Conservation (phyloP, 2,797 vertebrate genomes). For the Myiothlypis chrysogaster region DNA sequence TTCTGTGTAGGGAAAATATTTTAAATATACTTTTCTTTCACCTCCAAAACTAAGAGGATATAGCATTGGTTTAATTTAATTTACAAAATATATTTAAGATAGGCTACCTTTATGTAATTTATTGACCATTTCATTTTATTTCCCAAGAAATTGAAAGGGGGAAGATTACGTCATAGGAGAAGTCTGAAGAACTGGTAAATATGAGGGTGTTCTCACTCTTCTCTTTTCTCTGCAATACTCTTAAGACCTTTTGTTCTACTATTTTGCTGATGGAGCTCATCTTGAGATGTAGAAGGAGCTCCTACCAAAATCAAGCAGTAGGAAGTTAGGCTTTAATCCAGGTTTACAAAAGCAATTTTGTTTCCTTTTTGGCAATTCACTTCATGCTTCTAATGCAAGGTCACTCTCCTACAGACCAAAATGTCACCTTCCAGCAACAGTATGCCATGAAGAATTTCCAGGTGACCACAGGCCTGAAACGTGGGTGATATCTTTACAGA, state of each 20-base stretch:
- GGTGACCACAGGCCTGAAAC: background rate
- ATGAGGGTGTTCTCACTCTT: background rate
- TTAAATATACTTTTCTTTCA: background rate
- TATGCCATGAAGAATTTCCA: background rate
- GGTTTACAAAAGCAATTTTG: conserved; percentile 10
- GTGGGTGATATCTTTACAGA: background rate
- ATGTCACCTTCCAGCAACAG: background rate
- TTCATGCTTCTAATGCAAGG: background rate
- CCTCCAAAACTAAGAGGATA: background rate
- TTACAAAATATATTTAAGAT: background rate
- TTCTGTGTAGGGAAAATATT: background rate
- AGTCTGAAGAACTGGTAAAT: background rate
- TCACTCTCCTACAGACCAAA: background rate
- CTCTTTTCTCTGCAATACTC: background rate
- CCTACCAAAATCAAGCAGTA: background rate
- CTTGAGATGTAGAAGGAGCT: background rate
- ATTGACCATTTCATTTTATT: background rate
- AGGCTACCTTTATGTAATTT: background rate
- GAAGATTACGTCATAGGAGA: background rate
- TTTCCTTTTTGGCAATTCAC: background rate
- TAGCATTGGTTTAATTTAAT: background rate
- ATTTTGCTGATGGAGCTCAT: background rate
- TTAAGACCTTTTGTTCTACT: background rate
- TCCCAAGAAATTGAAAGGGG: background rate
- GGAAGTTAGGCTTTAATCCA: background rate